These are phyloP conservation scores for Colius striatus DNA, from an alignment of 2,113 vertebrate species.

Conservation along the genomic window DNA sequence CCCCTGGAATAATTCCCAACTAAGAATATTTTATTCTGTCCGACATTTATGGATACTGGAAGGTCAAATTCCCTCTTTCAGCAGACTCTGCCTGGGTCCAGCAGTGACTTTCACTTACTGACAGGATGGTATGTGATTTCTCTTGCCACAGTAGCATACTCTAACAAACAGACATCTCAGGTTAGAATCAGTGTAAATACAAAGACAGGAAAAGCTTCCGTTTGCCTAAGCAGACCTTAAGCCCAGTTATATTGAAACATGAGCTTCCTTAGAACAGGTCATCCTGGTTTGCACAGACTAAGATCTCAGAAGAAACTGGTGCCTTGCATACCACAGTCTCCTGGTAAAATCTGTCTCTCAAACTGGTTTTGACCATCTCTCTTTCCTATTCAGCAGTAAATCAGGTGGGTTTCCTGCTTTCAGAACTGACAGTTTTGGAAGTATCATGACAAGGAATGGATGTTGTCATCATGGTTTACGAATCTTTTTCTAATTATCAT, in stretches of 20 bases:
- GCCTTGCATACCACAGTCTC: neutral
- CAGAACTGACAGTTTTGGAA: neutral
- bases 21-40: neutral
- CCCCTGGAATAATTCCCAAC: neutral
- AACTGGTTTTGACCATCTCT: neutral
- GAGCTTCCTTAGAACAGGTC: neutral
- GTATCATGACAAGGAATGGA: neutral
- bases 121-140: neutral
- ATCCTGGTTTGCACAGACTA: neutral
- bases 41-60: neutral
- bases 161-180: neutral
- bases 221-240: neutral
- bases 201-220: neutral
- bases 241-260: neutral
- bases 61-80: neutral
- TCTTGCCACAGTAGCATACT: neutral
- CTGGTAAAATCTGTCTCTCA: neutral
- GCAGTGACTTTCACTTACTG: neutral
- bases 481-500: neutral
- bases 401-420: neutral
- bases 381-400: neutral
- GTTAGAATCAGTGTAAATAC: neutral
- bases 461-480: neutral
- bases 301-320: neutral
- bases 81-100: neutral